Conservation (phyloP, 2,113 vertebrate species). For the Progne subis region DNA sequence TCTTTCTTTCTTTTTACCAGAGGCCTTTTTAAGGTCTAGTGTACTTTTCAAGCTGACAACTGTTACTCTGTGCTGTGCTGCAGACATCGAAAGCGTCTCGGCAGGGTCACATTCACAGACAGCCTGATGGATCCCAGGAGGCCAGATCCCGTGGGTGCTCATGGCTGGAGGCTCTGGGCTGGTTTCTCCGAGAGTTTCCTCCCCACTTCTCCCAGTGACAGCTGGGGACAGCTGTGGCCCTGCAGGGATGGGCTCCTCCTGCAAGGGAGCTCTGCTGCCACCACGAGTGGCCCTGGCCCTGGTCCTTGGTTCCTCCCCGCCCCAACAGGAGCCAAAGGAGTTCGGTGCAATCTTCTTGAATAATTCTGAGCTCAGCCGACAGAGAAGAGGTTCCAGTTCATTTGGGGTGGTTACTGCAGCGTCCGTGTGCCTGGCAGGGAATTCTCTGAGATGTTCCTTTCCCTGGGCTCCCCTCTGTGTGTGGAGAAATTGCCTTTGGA, state of each 20-base stretch:
- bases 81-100: background rate
- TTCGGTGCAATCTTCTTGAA: background rate
- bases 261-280: background rate
- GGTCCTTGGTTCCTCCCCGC: background rate
- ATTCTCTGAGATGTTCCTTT: background rate
- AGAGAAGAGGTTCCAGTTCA: background rate
- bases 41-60: background rate
- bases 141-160: background rate
- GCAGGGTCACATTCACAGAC: background rate
- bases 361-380: background rate
- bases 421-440: background rate
- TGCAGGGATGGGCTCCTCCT: background rate
- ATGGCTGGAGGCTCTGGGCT: background rate
- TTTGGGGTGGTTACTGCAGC: accelerated
- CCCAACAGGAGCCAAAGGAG: background rate
- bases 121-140: background rate
- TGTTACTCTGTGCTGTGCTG: background rate
- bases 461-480: background rate
- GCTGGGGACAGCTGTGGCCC: background rate
- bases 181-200: background rate
- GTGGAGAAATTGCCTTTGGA: background rate
- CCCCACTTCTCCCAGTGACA: background rate
- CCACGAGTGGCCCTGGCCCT: background rate
- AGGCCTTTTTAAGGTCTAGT: background rate
- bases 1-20: background rate